phyloP scores from a whole-genome alignment of 2,797 vertebrate species.

The Glossophaga mutica region DNA sequence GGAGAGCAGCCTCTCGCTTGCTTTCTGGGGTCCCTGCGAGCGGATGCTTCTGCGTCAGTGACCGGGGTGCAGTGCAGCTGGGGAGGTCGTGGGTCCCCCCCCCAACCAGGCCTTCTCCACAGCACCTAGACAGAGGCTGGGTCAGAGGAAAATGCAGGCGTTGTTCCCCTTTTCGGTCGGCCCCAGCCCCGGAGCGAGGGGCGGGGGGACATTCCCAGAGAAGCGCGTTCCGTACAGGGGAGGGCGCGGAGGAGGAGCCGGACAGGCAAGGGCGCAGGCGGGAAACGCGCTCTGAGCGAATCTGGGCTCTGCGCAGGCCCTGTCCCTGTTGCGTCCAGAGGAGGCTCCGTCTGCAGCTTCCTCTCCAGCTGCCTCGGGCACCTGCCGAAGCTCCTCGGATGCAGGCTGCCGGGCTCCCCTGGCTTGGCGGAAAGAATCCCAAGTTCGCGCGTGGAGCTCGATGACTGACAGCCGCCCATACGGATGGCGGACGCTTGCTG shows the following conservation, averaged over 20 bases:
- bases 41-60: not conserved
- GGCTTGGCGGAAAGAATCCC: not conserved
- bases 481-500: not conserved
- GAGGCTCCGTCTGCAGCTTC: not conserved
- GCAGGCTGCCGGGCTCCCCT: not conserved
- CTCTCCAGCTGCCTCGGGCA: not conserved
- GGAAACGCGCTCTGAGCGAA: not conserved
- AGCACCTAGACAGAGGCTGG: not conserved
- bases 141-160: not conserved
- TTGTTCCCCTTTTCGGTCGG: not conserved
- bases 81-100: fast-evolving
- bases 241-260: not conserved
- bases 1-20: not conserved
- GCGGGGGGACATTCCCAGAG: not conserved
- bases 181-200: not conserved
- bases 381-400: not conserved
- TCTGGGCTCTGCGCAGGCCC: not conserved
- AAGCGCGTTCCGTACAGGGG: not conserved
- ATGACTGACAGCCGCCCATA: not conserved
- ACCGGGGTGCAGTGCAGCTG: not conserved
- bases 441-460: not conserved
- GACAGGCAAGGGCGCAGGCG: not conserved
- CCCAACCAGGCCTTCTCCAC: not conserved
- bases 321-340: not conserved
- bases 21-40: not conserved